Percentiles rank a stretch among this genome's conserved stretches.
Conservation (phyloP, 2,797 vertebrate species). For the Notolabrus celidotus region DNA sequence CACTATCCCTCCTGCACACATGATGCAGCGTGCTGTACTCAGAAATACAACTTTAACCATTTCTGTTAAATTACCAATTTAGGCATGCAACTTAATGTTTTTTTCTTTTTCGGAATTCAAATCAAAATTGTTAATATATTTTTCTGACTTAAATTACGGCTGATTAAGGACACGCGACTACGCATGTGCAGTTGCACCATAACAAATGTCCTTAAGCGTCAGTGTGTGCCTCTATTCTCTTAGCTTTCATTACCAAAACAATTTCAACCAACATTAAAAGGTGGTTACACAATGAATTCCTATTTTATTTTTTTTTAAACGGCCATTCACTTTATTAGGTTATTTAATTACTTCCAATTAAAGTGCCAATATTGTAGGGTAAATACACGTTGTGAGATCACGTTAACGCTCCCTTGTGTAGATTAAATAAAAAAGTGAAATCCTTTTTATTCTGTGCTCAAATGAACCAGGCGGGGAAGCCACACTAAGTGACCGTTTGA, state of each 20-base stretch:
- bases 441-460: background rate
- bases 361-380: constrained; percentile 28
- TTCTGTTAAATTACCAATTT: constrained; percentile 21
- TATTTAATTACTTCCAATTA: constrained; percentile 26
- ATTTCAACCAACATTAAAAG: constrained; percentile 43
- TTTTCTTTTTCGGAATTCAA: background rate
- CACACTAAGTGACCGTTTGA: background rate
- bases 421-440: constrained; percentile 20
- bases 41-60: constrained; percentile 26
- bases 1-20: constrained; percentile 24
- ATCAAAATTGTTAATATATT: constrained; percentile 11
- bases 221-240: constrained; percentile 37
- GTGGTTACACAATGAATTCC: constrained; percentile 20
- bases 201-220: constrained; percentile 36
- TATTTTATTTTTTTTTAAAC: constrained; percentile 19
- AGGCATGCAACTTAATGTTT: background rate
- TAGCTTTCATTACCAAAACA: constrained; percentile 60
- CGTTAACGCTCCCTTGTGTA: background rate
- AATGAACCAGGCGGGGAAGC: background rate
- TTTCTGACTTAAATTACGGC: constrained; percentile 32
- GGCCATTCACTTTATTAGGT: constrained; percentile 26
- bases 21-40: constrained; percentile 11
- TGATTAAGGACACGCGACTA: constrained; percentile 25
- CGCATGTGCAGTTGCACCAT: constrained; percentile 50
- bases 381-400: constrained; percentile 24